Evolutionary conservation across 2,113 vertebrate genomes (phyloP).

Genomic region (Egretta garzetta): DNA sequence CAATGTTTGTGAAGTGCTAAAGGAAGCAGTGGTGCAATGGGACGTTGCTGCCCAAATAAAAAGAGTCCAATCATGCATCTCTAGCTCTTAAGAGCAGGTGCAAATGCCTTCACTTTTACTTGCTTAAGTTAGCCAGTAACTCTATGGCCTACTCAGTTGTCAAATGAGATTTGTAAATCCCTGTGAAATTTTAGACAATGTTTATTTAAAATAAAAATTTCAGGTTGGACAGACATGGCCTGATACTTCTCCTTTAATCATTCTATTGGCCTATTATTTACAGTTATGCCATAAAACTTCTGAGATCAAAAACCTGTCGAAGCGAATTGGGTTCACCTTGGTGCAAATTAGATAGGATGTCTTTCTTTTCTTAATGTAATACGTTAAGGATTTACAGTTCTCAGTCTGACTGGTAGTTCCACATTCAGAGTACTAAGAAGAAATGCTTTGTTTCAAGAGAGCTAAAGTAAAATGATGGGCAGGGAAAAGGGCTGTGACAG

Average conservation of each 20-base stretch:
- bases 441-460: background rate
- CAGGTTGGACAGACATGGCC: background rate
- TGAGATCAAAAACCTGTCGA: background rate
- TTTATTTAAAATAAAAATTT: slow-evolving; percentile 15
- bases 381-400: background rate
- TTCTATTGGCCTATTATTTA: background rate
- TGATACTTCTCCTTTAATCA: background rate
- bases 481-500: background rate
- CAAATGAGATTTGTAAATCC: background rate
- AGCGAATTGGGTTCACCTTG: background rate
- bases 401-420: background rate
- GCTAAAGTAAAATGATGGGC: background rate
- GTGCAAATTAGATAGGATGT: background rate
- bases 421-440: background rate
- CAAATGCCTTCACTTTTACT: background rate
- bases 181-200: background rate
- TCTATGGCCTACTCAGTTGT: background rate
- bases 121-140: background rate
- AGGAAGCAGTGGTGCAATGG: background rate
- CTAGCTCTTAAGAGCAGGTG: background rate
- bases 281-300: background rate
- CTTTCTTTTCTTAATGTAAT: background rate
- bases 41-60: background rate
- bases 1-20: background rate
- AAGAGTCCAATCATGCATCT: background rate